Percentiles rank a stretch among this genome's conserved stretches.
Evolutionary conservation across 2,888 invertebrate species (phyloP).

Genomic region (Zaprionus lineosus): DNA sequence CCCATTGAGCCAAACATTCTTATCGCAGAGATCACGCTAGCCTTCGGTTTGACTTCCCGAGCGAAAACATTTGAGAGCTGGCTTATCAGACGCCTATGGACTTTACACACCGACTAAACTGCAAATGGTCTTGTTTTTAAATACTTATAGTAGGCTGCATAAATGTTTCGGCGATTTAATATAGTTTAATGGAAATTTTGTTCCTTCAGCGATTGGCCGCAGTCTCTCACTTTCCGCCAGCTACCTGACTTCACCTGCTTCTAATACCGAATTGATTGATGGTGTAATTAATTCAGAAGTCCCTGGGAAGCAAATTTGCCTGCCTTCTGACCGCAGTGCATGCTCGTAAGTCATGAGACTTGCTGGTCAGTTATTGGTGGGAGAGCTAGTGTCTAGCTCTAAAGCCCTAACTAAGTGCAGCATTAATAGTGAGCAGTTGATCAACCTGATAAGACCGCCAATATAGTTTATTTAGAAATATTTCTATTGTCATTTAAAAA

Average conservation of each 20-base stretch:
- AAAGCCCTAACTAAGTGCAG: background rate
- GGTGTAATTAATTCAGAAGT: background rate
- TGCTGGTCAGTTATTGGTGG: no score
- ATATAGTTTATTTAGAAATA: no score
- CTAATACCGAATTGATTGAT: constrained; percentile 37
- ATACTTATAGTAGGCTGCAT: background rate
- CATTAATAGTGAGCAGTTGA: no score
- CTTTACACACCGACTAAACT: constrained; percentile 16
- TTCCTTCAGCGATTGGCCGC: constrained; percentile 5
- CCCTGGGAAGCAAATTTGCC: background rate
- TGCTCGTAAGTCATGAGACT: background rate
- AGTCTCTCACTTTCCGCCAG: background rate
- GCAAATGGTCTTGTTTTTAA: constrained; percentile 2
- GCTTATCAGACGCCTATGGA: constrained; percentile 32
- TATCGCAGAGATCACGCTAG: constrained; percentile 16
- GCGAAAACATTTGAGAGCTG: constrained; percentile 17
- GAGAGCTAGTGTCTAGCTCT: no score
- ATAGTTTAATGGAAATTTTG: background rate
- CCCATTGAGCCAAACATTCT: constrained; percentile 8
- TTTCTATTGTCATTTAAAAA: no score
- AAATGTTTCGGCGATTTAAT: background rate
- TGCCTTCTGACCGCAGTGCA: constrained; percentile 9
- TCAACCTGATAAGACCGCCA: background rate
- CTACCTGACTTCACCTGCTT: background rate
- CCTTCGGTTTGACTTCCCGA: background rate